A percentile compares a stretch with the other conserved stretches of the same genome.
Evolutionary conservation across 1,140 invertebrate species (phyloP).

Genomic region (Aporrectodea caliginosa): DNA sequence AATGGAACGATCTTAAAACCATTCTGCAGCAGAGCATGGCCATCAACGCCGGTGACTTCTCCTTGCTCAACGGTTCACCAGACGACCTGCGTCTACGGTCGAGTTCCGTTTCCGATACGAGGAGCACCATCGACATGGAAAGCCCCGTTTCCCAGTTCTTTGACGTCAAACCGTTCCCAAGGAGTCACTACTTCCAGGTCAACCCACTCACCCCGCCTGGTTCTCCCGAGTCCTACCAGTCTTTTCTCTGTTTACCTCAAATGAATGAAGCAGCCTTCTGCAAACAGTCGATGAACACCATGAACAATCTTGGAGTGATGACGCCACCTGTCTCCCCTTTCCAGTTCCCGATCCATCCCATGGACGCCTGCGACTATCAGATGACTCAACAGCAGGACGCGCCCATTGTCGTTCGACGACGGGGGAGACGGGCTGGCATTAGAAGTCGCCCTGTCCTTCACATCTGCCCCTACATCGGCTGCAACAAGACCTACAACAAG

Average conservation of each 20-base stretch:
- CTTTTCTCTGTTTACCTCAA: slow-evolving; percentile 4
- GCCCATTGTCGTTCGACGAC: slow-evolving; percentile 13
- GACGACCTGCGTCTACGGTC: too few relatives aligned
- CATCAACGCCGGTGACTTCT: too few relatives aligned
- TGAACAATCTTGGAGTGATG: slow-evolving; percentile 38
- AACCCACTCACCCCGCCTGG: not conserved
- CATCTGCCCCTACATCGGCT: slow-evolving; percentile 67
- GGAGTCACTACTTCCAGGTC: not conserved
- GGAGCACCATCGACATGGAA: slow-evolving; percentile 49
- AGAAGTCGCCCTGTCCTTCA: slow-evolving; percentile 87
- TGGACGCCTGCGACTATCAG: not conserved
- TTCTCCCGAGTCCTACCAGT: not conserved
- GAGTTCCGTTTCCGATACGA: slow-evolving; percentile 31
- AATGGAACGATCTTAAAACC: too few relatives aligned
- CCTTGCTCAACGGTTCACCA: too few relatives aligned
- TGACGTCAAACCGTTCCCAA: slow-evolving; percentile 1
- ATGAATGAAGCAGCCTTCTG: too few relatives aligned
- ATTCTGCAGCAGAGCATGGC: too few relatives aligned
- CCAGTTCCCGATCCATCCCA: slow-evolving; percentile 27
- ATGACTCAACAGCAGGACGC: slow-evolving; percentile 8
- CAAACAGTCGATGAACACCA: not conserved
- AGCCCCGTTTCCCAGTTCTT: slow-evolving; percentile 39
- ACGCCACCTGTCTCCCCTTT: slow-evolving; percentile 59
- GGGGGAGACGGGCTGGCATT: slow-evolving; percentile 69
- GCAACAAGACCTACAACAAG: slow-evolving; percentile 94